These are phyloP conservation scores for Oryctes rhinoceros DNA, from an alignment of 1,140 invertebrate genomes.

Conservation along the genomic window DNA sequence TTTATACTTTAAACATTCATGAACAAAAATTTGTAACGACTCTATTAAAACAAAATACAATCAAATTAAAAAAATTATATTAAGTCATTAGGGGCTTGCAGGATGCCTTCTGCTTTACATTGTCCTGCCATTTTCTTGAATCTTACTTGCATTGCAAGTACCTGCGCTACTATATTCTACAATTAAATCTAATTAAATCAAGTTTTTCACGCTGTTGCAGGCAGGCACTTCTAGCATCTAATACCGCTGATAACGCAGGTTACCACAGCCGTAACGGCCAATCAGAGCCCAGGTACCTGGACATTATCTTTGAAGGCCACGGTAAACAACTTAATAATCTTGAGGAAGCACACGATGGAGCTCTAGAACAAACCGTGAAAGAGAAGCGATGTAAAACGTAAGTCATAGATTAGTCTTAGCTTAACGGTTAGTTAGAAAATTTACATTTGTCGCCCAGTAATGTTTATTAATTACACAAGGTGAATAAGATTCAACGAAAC, in stretches of 20 bases:
- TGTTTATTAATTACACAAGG: no score
- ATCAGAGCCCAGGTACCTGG: not conserved
- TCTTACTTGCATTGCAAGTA: no score
- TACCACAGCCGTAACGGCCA: slow-evolving; percentile 4
- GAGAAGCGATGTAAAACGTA: slow-evolving; percentile 27
- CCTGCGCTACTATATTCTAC: no score
- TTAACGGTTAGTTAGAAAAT: not conserved
- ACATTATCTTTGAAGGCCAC: slow-evolving; percentile 6
- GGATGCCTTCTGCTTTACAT: no score
- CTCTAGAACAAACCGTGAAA: not conserved
- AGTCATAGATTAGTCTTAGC: not conserved
- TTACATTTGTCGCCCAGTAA: not conserved
- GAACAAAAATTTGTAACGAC: no score
- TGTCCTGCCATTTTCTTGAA: no score
- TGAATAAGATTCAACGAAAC: no score
- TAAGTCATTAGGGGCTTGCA: no score
- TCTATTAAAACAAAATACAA: no score
- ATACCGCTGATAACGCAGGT: not conserved
- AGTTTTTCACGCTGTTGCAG: not conserved
- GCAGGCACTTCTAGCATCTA: not conserved
- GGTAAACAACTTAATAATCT: not conserved
- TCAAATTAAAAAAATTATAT: no score
- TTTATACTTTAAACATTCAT: no score
- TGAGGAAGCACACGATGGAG: not conserved
- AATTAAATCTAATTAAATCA: not conserved